Base-by-base conservation (phyloP, 2,888 invertebrate species). In the Acrobasis consociella region DNA sequence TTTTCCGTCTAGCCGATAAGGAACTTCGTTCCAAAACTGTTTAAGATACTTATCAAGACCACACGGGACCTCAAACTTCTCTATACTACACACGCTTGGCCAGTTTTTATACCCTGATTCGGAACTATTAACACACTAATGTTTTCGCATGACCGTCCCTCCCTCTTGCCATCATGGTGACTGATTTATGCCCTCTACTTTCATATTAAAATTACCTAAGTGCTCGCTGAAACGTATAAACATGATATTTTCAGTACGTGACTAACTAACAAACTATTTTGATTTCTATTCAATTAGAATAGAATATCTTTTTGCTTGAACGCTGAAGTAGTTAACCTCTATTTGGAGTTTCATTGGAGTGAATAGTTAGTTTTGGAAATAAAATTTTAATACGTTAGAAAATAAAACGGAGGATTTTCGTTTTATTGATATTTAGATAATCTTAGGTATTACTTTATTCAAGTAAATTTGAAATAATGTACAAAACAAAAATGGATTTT, bases 181-280 rank as follows among this genome's bases (percentile, higher is more conserved):
- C 60, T 64, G 64, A 60, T 64, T 64, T 64, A 64, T 61, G 31
- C 49, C 39, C n/a, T 31, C 60, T 42, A 52, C 64, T 64, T 64
- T 56, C 51, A 64, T 64, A 64, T 64, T 64, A 64, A 64, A 64
- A 64, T 56, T 60, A 22, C 60, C 52, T 56, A 46, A 63, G 52
- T 53, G 46, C 62, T 49, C 42, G 37, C 16, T 50, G 11, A 53
- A 42, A 49, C 37, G 39, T 53, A 42, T 56, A 16, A 13, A 46
- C 38, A 62, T 42, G n/a, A n/a, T 51, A 60, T 60, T 50, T 51
- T 39, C 22, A 49, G 49, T 49, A 46, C 17, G 22, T 8, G n/a
- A 15, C 9, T 9, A 10, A 22, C 46, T 46, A 7, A 39, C n/a
- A 16, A 10, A 39, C 52, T 11, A 46, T 42, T 56, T 39, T 56